Evolutionary conservation across 1,140 invertebrate species (phyloP), one percentile per base, ranked within the genome.

Genomic region (Maniola jurtina): DNA sequence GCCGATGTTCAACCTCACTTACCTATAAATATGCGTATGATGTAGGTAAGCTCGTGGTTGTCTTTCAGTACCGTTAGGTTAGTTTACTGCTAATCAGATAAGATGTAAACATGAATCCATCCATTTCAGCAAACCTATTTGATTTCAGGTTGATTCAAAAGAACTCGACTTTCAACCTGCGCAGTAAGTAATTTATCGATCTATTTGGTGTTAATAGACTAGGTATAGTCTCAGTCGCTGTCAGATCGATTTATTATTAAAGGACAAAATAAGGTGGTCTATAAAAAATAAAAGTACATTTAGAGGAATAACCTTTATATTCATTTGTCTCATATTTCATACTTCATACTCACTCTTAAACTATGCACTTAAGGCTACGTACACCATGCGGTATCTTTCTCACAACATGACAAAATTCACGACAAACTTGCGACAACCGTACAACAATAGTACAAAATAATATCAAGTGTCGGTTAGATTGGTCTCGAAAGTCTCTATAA

Each of bases 231-330:
- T n/a, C n/a, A n/a, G n/a, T n/a, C n/a, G n/a, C n/a, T n/a, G n/a
- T n/a, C n/a, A n/a, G n/a, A n/a, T n/a, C n/a, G n/a, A n/a, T n/a
- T n/a, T n/a, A n/a, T n/a, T n/a, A n/a, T n/a, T n/a, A n/a, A n/a
- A n/a, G n/a, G n/a, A n/a, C 10, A 40, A 40, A 0, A 11, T 0
- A 11, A 1, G 13, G 1, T 13, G 6, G 16, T 15, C 1, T 16
- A 50, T 8, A 66, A 35, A 33, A 74, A 87, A 83, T 83, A 78
- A 84, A 83, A 88, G 73, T 40, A 76, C 58, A 70, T 14, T 70
- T 80, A 86, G 86, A 88, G 86, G 86, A 88, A 88, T 88, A 88
- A 84, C 86, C 86, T 88, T 88, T 88, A 88, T 88, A 86, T 88
- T 88, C 79, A 86, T 86, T 86, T 86, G 72, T 88, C 79, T 78